Conservation (phyloP, 2,113 vertebrate species). For the Morphnarchus princeps region DNA sequence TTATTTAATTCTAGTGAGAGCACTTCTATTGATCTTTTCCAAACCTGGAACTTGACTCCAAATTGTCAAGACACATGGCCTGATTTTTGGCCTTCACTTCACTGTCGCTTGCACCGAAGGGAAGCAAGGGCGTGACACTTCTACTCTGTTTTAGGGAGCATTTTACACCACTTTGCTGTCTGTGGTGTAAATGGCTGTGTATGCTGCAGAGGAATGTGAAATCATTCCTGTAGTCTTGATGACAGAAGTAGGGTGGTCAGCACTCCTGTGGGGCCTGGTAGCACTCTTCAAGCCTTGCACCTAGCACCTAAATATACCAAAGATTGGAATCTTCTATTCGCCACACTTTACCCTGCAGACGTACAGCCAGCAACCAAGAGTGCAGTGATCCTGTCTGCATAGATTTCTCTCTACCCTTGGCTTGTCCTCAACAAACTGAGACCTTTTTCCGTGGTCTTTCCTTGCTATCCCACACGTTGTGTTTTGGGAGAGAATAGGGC, state of each 20-base stretch:
- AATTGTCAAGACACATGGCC: background rate
- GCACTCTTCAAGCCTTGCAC: background rate
- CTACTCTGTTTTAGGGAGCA: background rate
- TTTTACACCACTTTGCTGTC: background rate
- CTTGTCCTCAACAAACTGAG: background rate
- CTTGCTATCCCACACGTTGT: background rate
- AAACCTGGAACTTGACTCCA: background rate
- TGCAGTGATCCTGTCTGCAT: background rate
- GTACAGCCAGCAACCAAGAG: background rate
- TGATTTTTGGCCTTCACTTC: background rate
- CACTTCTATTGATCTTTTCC: background rate
- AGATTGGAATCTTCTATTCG: background rate
- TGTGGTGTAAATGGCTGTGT: background rate
- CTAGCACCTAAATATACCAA: constrained; percentile 2
- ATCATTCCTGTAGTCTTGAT: background rate
- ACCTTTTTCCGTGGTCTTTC: background rate
- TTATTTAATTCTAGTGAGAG: constrained; percentile 7
- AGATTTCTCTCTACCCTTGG: background rate
- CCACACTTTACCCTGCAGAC: background rate
- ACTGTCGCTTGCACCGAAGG: background rate
- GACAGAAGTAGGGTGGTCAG: background rate
- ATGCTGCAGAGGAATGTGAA: background rate
- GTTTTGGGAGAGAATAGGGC: background rate
- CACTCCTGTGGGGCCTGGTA: background rate
- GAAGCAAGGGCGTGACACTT: background rate